Percentiles rank a stretch among this genome's conserved stretches.
phyloP scores from a whole-genome alignment of 2,888 invertebrate genomes.

The Lampropteryx suffumata region DNA sequence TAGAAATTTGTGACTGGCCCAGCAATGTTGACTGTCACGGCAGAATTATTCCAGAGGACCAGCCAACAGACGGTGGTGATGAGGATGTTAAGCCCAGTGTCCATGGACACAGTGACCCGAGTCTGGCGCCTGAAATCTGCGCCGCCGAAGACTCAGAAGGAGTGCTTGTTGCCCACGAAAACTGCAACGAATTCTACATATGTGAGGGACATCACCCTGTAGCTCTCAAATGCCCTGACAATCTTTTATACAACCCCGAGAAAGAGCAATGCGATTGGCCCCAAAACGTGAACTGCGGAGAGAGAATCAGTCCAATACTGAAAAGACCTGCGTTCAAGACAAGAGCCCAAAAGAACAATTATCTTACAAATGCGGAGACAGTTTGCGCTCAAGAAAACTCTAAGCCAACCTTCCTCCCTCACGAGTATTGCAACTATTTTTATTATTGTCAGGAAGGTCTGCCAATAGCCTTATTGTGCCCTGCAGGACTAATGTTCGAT shows the following conservation, averaged over 20 bases:
- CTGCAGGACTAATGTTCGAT: slow-evolving; percentile 22
- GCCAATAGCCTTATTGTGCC: slow-evolving; percentile 25
- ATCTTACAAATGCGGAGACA: slow-evolving; percentile 11
- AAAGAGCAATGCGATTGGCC: slow-evolving; percentile 31
- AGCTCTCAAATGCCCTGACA: slow-evolving; percentile 13
- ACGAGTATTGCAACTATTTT: slow-evolving; percentile 34
- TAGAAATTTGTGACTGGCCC: slow-evolving; percentile 28
- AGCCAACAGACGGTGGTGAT: slow-evolving; percentile 3
- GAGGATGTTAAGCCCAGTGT: background rate
- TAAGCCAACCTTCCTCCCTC: slow-evolving; percentile 28
- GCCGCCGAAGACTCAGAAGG: slow-evolving; percentile 20
- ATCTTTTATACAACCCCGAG: slow-evolving; percentile 25
- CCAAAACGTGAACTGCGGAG: slow-evolving; percentile 28
- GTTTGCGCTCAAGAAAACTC: slow-evolving; percentile 17
- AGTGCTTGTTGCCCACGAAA: slow-evolving; percentile 31
- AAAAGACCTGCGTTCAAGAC: too few relatives aligned
- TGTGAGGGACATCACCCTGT: slow-evolving; percentile 21
- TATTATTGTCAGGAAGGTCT: slow-evolving; percentile 26
- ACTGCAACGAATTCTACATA: slow-evolving; percentile 31
- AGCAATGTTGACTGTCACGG: slow-evolving; percentile 21
- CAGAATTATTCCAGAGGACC: slow-evolving; percentile 11
- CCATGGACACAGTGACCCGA: slow-evolving; percentile 22
- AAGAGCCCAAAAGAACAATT: too few relatives aligned
- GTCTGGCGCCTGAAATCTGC: slow-evolving; percentile 22
- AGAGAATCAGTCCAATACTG: slow-evolving; percentile 6